Base-by-base conservation (phyloP, 2,888 invertebrate species). In the Drosophila nigricruria region DNA sequence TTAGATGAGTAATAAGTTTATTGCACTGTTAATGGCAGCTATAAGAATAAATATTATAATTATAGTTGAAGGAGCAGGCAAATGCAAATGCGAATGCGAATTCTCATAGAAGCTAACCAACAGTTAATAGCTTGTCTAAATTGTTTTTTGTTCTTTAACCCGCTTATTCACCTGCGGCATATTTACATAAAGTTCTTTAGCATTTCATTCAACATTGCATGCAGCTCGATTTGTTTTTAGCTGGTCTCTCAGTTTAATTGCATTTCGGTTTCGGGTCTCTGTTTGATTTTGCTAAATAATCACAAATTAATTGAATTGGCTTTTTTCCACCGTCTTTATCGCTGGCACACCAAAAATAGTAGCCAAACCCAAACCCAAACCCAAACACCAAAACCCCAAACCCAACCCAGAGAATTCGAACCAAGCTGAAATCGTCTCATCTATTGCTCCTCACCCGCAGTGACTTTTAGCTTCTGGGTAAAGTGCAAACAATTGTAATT, bases 401-500 rank as follows among this genome's bases (percentile, higher is more conserved):
- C 5, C 45, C 52, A 49, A 25, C 54, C 23, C 18, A 18, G 36
- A 14, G 8, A 34, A 42, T 30, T 32, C 16, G 23, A 38, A 23
- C 42, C 74, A 12, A 45, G 16, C 38, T 56, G 5, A 20, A 54
- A 34, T 49, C 49, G 14, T 32, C 47, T 47, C 36, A 56, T 38
- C 56, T 12, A 4, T 8, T 14, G 5, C 42, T 30, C 43, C 18
- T 27, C 20, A 36, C 45, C 34, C 34, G n/a, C 42, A 18, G 23
- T 12, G 16, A 40, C 30, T 66, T 34, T 70, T 67, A 49, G 68
- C 64, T 63, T 63, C 66, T 61, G 69, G 57, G 56, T 61, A 69
- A 59, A 66, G 69, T 63, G 77, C 68, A 88, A 79, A 82, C 72
- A 83, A 85, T 82, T 82, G 82, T 71, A 82, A 73, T 79, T 84